Conservation (phyloP, 2,113 vertebrate species). For the Eulemur macaco region DNA sequence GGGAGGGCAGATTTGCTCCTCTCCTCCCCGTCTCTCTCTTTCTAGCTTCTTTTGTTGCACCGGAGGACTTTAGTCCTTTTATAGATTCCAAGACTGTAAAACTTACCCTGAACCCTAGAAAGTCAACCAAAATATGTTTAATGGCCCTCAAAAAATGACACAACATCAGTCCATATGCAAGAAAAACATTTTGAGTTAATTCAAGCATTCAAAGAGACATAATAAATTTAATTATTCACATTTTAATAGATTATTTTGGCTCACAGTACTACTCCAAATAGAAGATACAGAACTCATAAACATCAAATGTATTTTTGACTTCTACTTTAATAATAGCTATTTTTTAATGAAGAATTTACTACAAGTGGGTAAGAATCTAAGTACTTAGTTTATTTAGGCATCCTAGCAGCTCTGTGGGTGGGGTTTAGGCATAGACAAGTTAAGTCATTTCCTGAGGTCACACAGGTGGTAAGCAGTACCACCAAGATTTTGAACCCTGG, state of each 20-base stretch:
- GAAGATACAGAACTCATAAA: not conserved
- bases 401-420: not conserved
- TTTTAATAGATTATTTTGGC: conserved; percentile 9
- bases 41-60: not conserved
- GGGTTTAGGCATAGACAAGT: not conserved
- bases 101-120: not conserved
- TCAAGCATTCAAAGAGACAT: not conserved
- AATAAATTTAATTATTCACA: conserved; percentile 33
- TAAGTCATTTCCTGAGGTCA: not conserved
- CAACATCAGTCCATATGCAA: not conserved
- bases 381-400: not conserved
- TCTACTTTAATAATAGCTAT: not conserved
- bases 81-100: not conserved
- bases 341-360: conserved; percentile 18
- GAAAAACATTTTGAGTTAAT: conserved; percentile 51
- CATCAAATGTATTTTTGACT: not conserved
- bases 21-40: not conserved
- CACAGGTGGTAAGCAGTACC: not conserved
- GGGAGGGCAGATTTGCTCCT: not conserved
- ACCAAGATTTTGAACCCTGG: not conserved
- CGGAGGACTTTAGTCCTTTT: conserved; percentile 35
- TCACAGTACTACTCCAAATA: not conserved
- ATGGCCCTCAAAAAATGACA: conserved; percentile 13
- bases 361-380: not conserved
- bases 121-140: conserved; percentile 36